A percentile compares a stretch with the other conserved stretches of the same genome.
phyloP scores from a whole-genome alignment of 2,113 vertebrate species.

The Melanerpes aurifrons region DNA sequence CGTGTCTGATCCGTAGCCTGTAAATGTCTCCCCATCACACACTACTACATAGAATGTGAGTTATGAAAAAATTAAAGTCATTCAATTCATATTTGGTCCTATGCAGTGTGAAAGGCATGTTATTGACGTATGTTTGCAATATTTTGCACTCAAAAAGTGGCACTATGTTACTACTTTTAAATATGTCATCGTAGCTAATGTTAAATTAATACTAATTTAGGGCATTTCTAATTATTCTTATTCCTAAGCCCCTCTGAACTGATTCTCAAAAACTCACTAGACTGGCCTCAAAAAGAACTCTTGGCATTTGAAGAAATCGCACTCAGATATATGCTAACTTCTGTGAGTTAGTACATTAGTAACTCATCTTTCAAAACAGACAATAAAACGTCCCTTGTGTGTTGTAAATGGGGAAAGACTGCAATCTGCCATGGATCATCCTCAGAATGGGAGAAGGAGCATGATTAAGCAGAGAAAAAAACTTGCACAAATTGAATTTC shows the following conservation, averaged over 20 bases:
- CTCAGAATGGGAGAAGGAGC: background rate
- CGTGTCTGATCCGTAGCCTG: background rate
- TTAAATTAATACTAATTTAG: slow-evolving; percentile 8
- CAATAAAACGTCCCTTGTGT: background rate
- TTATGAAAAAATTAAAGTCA: background rate
- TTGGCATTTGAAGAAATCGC: background rate
- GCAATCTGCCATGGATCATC: slow-evolving; percentile 21
- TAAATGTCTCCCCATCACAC: background rate
- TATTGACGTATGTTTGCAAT: background rate
- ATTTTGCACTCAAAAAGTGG: background rate
- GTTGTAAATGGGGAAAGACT: slow-evolving; percentile 30
- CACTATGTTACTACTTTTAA: background rate
- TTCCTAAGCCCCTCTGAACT: background rate
- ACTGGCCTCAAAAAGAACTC: background rate
- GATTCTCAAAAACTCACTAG: slow-evolving; percentile 11
- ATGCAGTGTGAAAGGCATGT: background rate
- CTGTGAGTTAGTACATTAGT: background rate
- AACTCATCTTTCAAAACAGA: background rate
- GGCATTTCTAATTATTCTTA: background rate
- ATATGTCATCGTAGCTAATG: background rate
- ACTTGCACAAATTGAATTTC: background rate
- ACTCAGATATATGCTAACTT: background rate
- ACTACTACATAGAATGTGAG: background rate
- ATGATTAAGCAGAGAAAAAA: slow-evolving; percentile 25
- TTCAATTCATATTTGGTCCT: background rate